phyloP scores from a whole-genome alignment of 1,140 invertebrate species.

The Spodoptera litura region DNA sequence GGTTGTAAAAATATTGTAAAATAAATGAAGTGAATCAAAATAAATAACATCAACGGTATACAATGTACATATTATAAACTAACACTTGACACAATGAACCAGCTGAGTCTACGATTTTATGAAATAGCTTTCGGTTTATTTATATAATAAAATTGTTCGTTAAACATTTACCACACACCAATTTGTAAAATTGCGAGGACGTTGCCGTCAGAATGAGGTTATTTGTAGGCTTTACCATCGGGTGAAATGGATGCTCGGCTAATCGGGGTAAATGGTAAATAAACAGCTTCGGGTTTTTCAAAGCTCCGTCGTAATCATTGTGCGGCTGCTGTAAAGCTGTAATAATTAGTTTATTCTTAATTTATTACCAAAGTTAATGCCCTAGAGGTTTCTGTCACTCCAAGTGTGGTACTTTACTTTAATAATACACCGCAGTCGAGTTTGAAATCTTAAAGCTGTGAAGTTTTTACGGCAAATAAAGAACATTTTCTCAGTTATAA shows the following conservation, averaged over 20 bases:
- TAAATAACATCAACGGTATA: too few relatives aligned
- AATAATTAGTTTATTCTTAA: constrained; percentile 33
- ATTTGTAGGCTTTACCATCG: constrained; percentile 28
- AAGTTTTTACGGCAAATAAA: too few relatives aligned
- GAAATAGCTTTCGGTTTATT: not conserved
- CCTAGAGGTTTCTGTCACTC: too few relatives aligned
- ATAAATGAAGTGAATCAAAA: too few relatives aligned
- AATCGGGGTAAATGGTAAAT: constrained; percentile 38
- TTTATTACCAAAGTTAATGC: constrained; percentile 2
- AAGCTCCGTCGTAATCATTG: constrained; percentile 23
- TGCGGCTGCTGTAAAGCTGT: constrained; percentile 7
- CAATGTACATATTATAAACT: not conserved
- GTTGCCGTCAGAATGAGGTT: constrained; percentile 36
- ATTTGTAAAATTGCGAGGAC: constrained; percentile 36
- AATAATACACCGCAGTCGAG: too few relatives aligned
- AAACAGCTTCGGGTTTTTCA: constrained; percentile 33
- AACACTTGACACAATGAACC: not conserved
- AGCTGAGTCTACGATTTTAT: too few relatives aligned
- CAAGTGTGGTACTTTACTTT: too few relatives aligned
- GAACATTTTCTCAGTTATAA: too few relatives aligned
- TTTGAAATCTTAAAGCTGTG: too few relatives aligned
- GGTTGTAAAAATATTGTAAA: too few relatives aligned
- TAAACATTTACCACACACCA: constrained; percentile 26
- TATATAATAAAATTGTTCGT: constrained; percentile 16
- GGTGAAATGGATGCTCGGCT: constrained; percentile 33